Conservation (phyloP, 53 echinoderm and acorn worm genomes). For the Luidia sarsii region DNA sequence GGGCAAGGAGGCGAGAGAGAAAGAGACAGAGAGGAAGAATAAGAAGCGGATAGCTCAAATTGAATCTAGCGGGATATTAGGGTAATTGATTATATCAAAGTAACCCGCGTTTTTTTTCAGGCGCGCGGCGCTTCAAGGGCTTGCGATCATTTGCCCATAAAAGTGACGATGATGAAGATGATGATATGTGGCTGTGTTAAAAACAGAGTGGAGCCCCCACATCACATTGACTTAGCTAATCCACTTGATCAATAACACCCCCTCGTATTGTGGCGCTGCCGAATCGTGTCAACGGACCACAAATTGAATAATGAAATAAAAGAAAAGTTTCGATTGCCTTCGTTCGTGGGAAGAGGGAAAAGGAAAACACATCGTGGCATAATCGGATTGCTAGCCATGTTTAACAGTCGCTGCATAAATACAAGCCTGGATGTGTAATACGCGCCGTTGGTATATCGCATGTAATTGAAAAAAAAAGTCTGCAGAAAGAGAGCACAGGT, state of each 20-base stretch:
- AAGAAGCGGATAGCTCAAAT: conserved; percentile 12
- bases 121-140: background rate
- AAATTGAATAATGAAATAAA: too few relatives aligned
- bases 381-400: conserved; percentile 21
- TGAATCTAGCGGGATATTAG: conserved; percentile 45
- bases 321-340: too few relatives aligned
- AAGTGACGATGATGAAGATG: background rate
- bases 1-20: background rate
- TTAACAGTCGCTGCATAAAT: background rate
- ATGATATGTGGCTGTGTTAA: too few relatives aligned
- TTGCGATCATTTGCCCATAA: background rate
- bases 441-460: too few relatives aligned
- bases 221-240: conserved; percentile 28
- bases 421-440: too few relatives aligned
- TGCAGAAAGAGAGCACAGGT: too few relatives aligned
- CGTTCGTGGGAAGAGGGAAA: too few relatives aligned
- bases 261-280: background rate
- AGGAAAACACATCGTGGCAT: background rate
- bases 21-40: background rate
- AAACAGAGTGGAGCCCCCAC: background rate
- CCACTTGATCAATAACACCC: conserved; percentile 24
- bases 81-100: conserved; percentile 42
- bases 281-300: too few relatives aligned
- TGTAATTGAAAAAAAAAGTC: too few relatives aligned
- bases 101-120: background rate